These are phyloP conservation scores for Calliphora vicina DNA, from an alignment of 1,140 invertebrate genomes.

Conservation along the genomic window DNA sequence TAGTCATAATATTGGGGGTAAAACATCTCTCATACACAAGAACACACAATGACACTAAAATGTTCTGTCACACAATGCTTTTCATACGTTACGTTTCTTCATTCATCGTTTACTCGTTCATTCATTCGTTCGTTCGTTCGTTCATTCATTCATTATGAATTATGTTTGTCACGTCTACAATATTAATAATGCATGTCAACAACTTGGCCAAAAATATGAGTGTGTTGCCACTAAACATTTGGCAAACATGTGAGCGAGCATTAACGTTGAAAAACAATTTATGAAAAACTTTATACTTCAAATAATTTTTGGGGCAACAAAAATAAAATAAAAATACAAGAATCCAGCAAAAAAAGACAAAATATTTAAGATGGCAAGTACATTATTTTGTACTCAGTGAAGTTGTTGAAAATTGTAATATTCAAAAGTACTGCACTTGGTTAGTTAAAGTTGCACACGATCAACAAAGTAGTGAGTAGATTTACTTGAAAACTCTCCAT, in stretches of 20 bases:
- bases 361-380: too few relatives aligned
- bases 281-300: background rate
- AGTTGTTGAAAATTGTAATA: too few relatives aligned
- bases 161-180: conserved; percentile 8
- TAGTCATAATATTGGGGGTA: background rate
- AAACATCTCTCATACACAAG: background rate
- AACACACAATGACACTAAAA: background rate
- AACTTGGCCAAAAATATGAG: conserved; percentile 4
- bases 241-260: background rate
- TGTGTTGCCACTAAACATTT: background rate
- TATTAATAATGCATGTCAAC: conserved; percentile 13
- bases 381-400: too few relatives aligned
- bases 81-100: conserved; percentile 17
- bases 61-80: background rate
- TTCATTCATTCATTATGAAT: conserved; percentile 21
- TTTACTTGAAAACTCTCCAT: too few relatives aligned
- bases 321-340: background rate
- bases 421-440: too few relatives aligned
- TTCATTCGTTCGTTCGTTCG: conserved; percentile 26
- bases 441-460: too few relatives aligned
- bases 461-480: too few relatives aligned
- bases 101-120: conserved; percentile 1
- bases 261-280: background rate
- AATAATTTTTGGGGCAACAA: background rate
- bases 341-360: too few relatives aligned